These are phyloP conservation scores for Diabrotica virgifera DNA, from an alignment of 1,140 invertebrate genomes.

Conservation along the genomic window DNA sequence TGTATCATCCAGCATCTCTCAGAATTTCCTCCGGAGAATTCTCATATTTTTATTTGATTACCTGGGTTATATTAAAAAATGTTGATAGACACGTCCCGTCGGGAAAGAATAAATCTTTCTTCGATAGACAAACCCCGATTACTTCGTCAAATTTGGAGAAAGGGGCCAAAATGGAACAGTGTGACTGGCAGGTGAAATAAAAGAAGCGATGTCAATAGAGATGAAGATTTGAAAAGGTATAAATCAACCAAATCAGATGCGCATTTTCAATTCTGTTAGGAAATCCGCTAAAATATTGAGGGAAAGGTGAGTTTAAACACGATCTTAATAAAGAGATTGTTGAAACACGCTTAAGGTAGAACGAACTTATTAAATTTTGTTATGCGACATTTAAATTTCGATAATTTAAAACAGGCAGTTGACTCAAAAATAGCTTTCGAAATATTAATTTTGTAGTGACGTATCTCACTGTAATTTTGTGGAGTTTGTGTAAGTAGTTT, in stretches of 20 bases:
- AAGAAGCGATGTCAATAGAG: neutral
- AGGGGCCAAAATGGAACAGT: neutral
- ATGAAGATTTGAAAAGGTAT: constrained; percentile 1
- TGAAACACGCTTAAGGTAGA: too few species aligned
- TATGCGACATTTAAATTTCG: too few species aligned
- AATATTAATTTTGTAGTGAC: too few species aligned
- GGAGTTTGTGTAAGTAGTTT: too few species aligned
- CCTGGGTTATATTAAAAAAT: neutral
- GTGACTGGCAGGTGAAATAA: constrained; percentile 1
- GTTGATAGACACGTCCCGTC: neutral
- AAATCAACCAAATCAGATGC: constrained; percentile 2
- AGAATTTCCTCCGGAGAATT: neutral
- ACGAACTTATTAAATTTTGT: too few species aligned
- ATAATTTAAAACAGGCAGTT: too few species aligned
- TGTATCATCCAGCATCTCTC: neutral
- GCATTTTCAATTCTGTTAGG: neutral
- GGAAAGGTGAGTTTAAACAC: neutral
- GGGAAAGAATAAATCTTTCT: neutral
- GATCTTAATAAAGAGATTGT: neutral
- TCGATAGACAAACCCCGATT: neutral
- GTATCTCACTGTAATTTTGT: too few species aligned
- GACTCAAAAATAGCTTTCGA: too few species aligned
- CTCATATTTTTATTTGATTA: neutral
- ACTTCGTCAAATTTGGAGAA: neutral
- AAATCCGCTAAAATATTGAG: neutral